Base-by-base conservation (phyloP, 2,888 invertebrate species). In the Conomelus anceps region DNA sequence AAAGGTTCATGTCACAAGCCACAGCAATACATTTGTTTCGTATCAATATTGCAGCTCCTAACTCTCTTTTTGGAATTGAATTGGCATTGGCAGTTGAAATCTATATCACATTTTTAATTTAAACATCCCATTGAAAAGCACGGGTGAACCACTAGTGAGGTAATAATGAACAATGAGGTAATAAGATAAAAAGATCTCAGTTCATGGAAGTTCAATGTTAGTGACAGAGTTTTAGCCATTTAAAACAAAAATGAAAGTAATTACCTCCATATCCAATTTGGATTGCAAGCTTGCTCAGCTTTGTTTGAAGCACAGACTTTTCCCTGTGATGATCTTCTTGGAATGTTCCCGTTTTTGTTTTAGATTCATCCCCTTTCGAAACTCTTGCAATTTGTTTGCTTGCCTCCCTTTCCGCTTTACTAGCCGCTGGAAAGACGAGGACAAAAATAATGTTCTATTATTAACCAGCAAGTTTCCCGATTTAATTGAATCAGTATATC, bases 271-370 rank as follows among this genome's bases (percentile, higher is more conserved):
- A 96, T 86, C 96, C 96, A 91, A 96, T 96, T 92, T 95, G 95
- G 91, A 96, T 95, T 90, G 96, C 96, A 86, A 96, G 93, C 91
- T 94, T 94, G 22, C 96, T 95, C 24, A 96, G 94, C 92, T 96
- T 96, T 63, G 94, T 94, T 93, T 96, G 96, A 22, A 96, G 93
- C 1, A 96, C 95, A 84, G 95, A 96, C 90, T 92, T 92, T 88
- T 92, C 99, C 93, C 98, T 99, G 17, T 89, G 22, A 93, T 97
- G 97, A 92, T 96, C 96, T 86, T 9, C 34, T 6, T 34, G 34
- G 34, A 9, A 9, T 9, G 11, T 17, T 34, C 17, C 17, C 1
- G 4, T 17, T 34, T 34, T 34, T 34, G 11, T 1, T 34, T 34
- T 34, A 13, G 4, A 3, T 6, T 17, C 1, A 17, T 34, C 34